phyloP scores from a whole-genome alignment of 1,140 invertebrate genomes.

The Calosoma granatense region DNA sequence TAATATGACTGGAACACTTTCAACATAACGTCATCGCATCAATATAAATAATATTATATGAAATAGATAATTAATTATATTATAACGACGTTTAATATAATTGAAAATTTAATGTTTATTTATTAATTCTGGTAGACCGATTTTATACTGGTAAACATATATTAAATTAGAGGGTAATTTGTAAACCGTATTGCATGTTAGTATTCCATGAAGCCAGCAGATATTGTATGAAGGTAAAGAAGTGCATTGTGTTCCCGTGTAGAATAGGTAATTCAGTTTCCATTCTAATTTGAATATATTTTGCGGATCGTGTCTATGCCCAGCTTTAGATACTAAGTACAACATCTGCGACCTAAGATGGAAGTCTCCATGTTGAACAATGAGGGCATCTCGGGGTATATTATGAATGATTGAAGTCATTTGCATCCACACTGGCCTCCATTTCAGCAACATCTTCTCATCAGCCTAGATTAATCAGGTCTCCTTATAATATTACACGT shows the following conservation, averaged over 20 bases:
- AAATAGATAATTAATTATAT: too few species aligned
- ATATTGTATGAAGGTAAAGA: too few species aligned
- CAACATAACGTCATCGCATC: too few species aligned
- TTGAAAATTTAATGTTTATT: too few species aligned
- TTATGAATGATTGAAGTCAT: slow-evolving; percentile 9
- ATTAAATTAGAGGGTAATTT: too few species aligned
- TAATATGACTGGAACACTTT: too few species aligned
- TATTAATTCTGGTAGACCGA: too few species aligned
- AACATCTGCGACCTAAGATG: slow-evolving; percentile 7
- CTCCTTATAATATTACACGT: neutral
- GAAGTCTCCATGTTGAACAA: neutral
- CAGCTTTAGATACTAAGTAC: slow-evolving; percentile 4
- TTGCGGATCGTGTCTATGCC: neutral
- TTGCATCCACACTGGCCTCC: slow-evolving; percentile 1
- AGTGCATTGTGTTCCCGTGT: neutral
- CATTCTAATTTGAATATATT: slow-evolving; percentile 1
- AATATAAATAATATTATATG: too few species aligned
- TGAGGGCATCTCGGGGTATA: neutral
- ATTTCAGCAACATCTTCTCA: slow-evolving; percentile 1
- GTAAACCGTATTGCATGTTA: too few species aligned
- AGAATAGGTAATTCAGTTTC: neutral
- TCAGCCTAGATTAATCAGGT: neutral
- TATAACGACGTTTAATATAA: too few species aligned
- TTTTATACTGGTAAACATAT: too few species aligned
- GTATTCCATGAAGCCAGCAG: too few species aligned